Base-by-base conservation (phyloP, 2,113 vertebrate species). In the Ondatra zibethicus region DNA sequence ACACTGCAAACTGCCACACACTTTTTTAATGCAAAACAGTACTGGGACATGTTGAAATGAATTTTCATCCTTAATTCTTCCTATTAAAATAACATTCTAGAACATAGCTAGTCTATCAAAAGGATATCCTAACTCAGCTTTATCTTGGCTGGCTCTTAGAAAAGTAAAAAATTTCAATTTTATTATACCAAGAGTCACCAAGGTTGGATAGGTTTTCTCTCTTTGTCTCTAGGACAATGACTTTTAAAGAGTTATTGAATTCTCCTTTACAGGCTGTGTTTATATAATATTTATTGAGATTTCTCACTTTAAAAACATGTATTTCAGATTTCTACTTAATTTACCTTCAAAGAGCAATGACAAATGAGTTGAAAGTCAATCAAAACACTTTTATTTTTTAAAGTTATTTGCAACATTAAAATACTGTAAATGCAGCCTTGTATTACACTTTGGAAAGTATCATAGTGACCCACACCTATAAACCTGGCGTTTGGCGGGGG, bases 321-420 rank as follows among this genome's bases (percentile, higher is more conserved):
- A 21, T 63, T 89, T 75, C 27, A 55, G 19, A 17, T 42, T 12
- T 68, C 65, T 87, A 17, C 13, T 88, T 61, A 91, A 50, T 70
- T 88, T 72, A 52, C 77, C 91, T 92, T 36, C 85, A 97, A 84
- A 58, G 33, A 84, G 11, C 7, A 92, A 75, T 58, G 50, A 39
- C 27, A 63, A 61, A n/a, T 0, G 3, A 10, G n/a, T n/a, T 84
- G 76, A 19, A n/a, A 86, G 47, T 65, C 65, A 80, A 55, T 9
- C n/a, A 39, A 47, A 88, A 45, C 80, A 52, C 29, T 86, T 92
- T 85, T 66, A 78, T 76, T 88, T 76, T 70, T 19, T 36, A n/a
- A 92, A 89, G 73, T 10, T 25, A 87, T 78, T 82, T 77, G 86
- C 33, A 77, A 76, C 77, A 90, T 5, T 88, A 70, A 75, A 42